phyloP scores from a whole-genome alignment of 2,888 invertebrate species.

The Autographa pulchrina region DNA sequence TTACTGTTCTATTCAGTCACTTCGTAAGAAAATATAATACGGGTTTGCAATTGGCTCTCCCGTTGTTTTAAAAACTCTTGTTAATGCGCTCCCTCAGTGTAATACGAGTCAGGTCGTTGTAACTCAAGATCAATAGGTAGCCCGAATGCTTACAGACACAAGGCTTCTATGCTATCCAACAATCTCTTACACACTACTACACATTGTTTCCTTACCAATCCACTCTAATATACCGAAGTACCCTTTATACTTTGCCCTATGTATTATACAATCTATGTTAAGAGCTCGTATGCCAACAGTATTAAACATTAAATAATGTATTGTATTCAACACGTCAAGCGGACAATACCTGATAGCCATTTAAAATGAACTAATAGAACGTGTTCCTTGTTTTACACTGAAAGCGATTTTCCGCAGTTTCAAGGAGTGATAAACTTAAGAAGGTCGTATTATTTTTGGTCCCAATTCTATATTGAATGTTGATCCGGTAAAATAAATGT shows the following conservation, averaged over 20 bases:
- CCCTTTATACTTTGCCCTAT: conserved; percentile 7
- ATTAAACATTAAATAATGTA: conserved; percentile 24
- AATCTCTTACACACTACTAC: neutral
- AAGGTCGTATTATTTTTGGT: too few species aligned
- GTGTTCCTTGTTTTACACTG: neutral
- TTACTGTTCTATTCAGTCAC: too few species aligned
- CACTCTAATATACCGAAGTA: neutral
- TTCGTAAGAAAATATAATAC: neutral
- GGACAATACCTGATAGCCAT: conserved; percentile 14
- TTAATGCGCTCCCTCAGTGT: neutral
- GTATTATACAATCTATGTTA: conserved; percentile 10
- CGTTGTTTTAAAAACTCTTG: neutral
- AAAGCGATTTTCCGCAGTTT: neutral
- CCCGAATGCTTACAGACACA: neutral
- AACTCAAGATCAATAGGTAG: conserved; percentile 4
- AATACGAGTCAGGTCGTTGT: conserved; percentile 2
- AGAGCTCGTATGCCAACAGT: conserved; percentile 10
- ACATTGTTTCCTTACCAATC: neutral
- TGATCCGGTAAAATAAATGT: too few species aligned
- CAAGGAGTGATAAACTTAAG: neutral
- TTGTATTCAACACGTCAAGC: conserved; percentile 31
- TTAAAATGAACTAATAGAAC: conserved; percentile 4
- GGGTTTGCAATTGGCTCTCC: neutral
- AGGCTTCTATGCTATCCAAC: conserved; percentile 4
- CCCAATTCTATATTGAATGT: too few species aligned